phyloP scores from a whole-genome alignment of 2,797 vertebrate genomes.

The Anniella stebbinsi region DNA sequence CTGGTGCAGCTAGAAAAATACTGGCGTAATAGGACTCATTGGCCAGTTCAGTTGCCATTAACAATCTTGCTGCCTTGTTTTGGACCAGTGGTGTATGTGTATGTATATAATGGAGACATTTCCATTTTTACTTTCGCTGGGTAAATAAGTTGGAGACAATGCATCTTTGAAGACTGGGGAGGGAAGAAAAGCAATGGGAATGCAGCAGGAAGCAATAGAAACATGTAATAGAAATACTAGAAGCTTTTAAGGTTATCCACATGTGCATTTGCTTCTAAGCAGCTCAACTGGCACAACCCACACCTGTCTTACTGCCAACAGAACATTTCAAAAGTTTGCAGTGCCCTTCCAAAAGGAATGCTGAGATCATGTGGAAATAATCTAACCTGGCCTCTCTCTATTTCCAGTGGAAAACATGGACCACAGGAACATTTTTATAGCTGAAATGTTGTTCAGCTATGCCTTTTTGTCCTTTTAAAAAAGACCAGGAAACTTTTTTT shows the following conservation, averaged over 20 bases:
- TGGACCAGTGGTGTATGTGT: too few species aligned
- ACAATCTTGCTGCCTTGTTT: too few species aligned
- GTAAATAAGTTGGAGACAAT: not conserved
- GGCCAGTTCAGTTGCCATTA: too few species aligned
- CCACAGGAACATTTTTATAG: not conserved
- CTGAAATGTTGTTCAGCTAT: not conserved
- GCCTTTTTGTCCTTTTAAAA: not conserved
- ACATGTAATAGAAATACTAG: not conserved
- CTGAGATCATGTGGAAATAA: conserved; percentile 5
- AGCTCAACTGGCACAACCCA: not conserved
- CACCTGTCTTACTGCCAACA: not conserved
- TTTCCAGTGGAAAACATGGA: conserved; percentile 31
- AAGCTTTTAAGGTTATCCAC: not conserved
- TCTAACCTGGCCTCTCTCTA: not conserved
- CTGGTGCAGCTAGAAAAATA: too few species aligned
- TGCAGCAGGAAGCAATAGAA: not conserved
- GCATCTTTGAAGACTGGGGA: not conserved
- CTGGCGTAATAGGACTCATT: too few species aligned
- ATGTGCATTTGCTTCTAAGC: not conserved
- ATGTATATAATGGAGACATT: too few species aligned
- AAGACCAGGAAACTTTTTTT: not conserved
- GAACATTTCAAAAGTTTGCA: not conserved
- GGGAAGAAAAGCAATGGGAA: not conserved
- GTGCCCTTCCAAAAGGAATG: conserved; percentile 6
- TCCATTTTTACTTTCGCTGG: too few species aligned